A percentile compares a stretch with the other conserved stretches of the same genome.
Evolutionary conservation across 2,113 vertebrate genomes (phyloP).

Genomic region (Colius striatus): DNA sequence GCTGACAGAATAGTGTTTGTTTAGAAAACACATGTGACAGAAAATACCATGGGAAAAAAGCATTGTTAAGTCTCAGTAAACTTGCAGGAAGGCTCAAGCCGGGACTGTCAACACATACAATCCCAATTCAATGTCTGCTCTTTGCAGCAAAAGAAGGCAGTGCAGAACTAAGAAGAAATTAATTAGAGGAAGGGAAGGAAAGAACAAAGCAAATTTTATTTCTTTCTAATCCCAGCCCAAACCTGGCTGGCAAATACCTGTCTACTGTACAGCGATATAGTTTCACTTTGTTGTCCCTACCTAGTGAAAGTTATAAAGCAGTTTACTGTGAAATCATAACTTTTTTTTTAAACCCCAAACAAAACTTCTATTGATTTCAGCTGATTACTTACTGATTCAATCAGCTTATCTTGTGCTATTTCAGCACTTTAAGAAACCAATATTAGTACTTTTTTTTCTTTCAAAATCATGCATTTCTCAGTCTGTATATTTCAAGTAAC

Average conservation of each 20-base stretch:
- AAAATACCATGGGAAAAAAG: slow-evolving; percentile 56
- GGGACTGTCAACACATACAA: slow-evolving; percentile 29
- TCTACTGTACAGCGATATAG: neutral
- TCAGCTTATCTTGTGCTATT: neutral
- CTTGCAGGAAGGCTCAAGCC: neutral
- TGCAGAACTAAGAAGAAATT: slow-evolving; percentile 23
- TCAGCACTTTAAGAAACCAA: neutral
- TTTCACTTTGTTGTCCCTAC: neutral
- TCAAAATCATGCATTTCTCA: neutral
- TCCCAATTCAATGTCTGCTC: slow-evolving; percentile 5
- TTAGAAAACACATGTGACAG: slow-evolving; percentile 51
- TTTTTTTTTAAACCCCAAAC: neutral
- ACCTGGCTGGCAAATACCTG: neutral
- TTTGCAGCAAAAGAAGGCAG: slow-evolving; percentile 24
- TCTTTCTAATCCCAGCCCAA: neutral
- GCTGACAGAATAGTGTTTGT: slow-evolving; percentile 42
- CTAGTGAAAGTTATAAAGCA: neutral
- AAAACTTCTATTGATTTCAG: slow-evolving; percentile 34
- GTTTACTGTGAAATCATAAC: neutral
- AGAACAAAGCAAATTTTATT: neutral
- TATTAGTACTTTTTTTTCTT: neutral
- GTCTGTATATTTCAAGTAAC: neutral
- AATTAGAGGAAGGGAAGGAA: slow-evolving; percentile 24
- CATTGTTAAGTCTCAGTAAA: slow-evolving; percentile 56
- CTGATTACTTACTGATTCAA: neutral